A percentile compares a stretch with the other conserved stretches of the same genome.
phyloP scores from a whole-genome alignment of 2,113 vertebrate genomes.

The Polyodon spathula region DNA sequence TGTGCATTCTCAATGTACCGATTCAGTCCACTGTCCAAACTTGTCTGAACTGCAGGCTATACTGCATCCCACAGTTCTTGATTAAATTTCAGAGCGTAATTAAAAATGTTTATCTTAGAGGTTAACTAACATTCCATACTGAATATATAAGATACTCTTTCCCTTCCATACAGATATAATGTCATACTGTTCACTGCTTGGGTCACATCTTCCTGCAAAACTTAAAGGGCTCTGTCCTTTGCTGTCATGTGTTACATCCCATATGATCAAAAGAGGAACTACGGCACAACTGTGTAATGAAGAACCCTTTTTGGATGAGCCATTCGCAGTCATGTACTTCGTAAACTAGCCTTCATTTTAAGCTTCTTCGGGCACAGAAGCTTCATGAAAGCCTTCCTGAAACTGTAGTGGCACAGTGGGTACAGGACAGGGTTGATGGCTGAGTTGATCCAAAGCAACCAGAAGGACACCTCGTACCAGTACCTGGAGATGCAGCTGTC shows the following conservation, averaged over 20 bases:
- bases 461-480: slow-evolving; percentile 66
- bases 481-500: slow-evolving; percentile 55
- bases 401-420: slow-evolving; percentile 66
- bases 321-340: slow-evolving; percentile 42
- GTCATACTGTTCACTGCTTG: too few relatives aligned
- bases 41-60: too few relatives aligned
- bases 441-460: slow-evolving; percentile 68
- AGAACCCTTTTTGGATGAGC: slow-evolving; percentile 52
- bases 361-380: slow-evolving; percentile 64
- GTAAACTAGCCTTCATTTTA: slow-evolving; percentile 54
- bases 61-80: too few relatives aligned
- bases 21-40: too few relatives aligned
- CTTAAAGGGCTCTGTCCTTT: slow-evolving; percentile 10
- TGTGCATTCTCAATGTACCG: too few relatives aligned
- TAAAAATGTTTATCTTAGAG: too few relatives aligned
- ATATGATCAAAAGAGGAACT: not conserved
- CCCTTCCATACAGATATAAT: too few relatives aligned
- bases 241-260: not conserved
- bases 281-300: too few relatives aligned
- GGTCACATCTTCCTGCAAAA: too few relatives aligned
- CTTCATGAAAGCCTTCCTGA: slow-evolving; percentile 61
- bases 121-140: too few relatives aligned
- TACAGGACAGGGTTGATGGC: slow-evolving; percentile 64
- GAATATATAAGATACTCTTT: too few relatives aligned
- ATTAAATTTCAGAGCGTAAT: too few relatives aligned